Base-by-base conservation (phyloP, 2,888 invertebrate genomes). In the Drosophila silvestris region DNA sequence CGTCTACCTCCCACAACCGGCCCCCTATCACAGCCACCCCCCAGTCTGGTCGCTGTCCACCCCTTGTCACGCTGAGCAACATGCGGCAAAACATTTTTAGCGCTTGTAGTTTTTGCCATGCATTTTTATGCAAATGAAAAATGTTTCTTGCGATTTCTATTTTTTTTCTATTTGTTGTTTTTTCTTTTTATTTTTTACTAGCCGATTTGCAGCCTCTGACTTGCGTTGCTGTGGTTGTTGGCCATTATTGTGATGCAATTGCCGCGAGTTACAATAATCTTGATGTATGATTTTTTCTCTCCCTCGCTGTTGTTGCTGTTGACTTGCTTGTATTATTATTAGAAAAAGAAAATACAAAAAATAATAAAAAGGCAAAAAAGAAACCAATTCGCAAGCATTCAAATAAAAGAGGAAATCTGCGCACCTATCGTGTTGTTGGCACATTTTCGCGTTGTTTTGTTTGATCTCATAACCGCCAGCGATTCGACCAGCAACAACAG, bases 221-320 rank as follows among this genome's bases (percentile, higher is more conserved):
- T 83, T 84, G 59, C 63, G 67, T 54, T 64, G 57, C 66, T 74
- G 61, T 66, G 62, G 64, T 59, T 72, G 73, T 57, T 73, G 85
- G 73, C 85, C 88, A 85, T 86, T 86, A 90, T 79, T 89, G 87
- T 88, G 87, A 88, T 89, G 87, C 87, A 88, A 88, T 88, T 88
- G 87, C 87, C 87, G 89, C 90, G 66, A 90, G 87, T 86, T 90
- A 90, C 90, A 88, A 86, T 89, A 86, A 88, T 88, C 87, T 88
- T 88, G 87, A 88, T 88, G 90, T 88, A 88, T 88, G 90, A 86
- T 82, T 88, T 90, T 81, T 89, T 65, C 73, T 70, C 81, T 79
- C 76, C 80, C 59, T 74, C 77, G 68, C 61, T 62, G 62, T 58
- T 28, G 44, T 56, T 58, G 54, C 19, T 51, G 12, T 30, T 30